Evolutionary conservation across 2,888 invertebrate genomes (phyloP), one percentile per base, ranked within the genome.

Genomic region (Papilio demoleus): DNA sequence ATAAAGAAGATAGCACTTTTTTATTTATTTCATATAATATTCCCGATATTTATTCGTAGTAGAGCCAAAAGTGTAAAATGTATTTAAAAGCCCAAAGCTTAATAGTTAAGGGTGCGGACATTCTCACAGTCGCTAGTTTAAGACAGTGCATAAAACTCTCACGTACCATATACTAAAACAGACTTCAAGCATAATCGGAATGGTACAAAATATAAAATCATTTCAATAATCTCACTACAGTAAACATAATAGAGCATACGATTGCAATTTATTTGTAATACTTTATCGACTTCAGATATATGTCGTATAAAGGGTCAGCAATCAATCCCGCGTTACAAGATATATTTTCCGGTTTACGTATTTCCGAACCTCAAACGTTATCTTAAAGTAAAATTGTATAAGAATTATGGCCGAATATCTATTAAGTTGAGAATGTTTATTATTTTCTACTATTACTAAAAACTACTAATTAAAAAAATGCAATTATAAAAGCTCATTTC

Each of bases 231-330:
- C n/a, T n/a, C n/a, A n/a, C n/a, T n/a, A n/a, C n/a, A n/a, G n/a
- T n/a, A n/a, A n/a, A n/a, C n/a, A n/a, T n/a, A n/a, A n/a, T n/a
- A n/a, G n/a, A n/a, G n/a, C n/a, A n/a, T n/a, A n/a, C n/a, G n/a
- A n/a, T n/a, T n/a, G 24, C 24, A 60, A 60, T 59, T 36, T 59
- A 59, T 59, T 59, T 59, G 17, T 59, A 59, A 19, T 59, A 19
- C 19, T n/a, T 34, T 34, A 27, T 19, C 19, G 4, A 59, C 58
- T 36, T 63, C 45, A 47, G n/a, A 47, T 31, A 12, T 3, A 22
- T 17, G 45, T 17, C 34, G 19, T 34, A 38, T 64, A 38, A 65
- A 65, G 34, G 45, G 59, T 36, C 65, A 59, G 59, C 45, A 59
- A 42, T 59, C 59, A 65, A 34, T 24, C 34, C 36, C 34, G 45